Base-by-base conservation (phyloP, 1,140 invertebrate species). In the Drosophila insularis region DNA sequence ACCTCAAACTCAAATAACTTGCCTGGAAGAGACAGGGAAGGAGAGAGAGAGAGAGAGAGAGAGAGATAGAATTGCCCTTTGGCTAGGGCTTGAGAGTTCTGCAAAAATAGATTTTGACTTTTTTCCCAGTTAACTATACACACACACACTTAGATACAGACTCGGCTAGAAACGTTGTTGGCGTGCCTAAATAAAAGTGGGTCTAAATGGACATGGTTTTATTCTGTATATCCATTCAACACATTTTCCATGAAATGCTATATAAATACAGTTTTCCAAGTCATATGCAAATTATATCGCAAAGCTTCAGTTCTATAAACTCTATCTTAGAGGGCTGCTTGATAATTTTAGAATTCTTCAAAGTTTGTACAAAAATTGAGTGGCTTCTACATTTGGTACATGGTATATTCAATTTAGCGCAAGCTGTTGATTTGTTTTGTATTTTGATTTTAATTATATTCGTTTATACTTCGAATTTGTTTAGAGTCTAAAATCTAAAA, bases 281-380 rank as follows among this genome's bases (percentile, higher is more conserved):
- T 72, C 56, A 58, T 74, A 74, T 74, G 72, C 72, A 74, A 74
- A 74, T 74, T 74, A 7, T 43, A 74, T 63, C 74, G 63, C 54
- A 74, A 40, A 62, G 65, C 62, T 62, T 66, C 43, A 31, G 8
- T 37, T 11, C 35, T 37, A 37, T 37, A 1, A 2, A 37, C 35
- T 3, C 35, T 11, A 37, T 11, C 8, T 43, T n/a, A n/a, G 40
- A 5, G 40, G 40, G 40, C 4, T 14, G 40, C 7, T 43, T 43
- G 40, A 6, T 43, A 14, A 43, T 43, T 14, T n/a, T 5, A 1
- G 4, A 43, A 43, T 4, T 27, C 23, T 27, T 3, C 23, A 3
- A 23, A 0, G 2, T 3, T 3, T 23, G 2, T 23, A 3, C 1
- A 3, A 2, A 3, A 23, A 23, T 23, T 23, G 23, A 23, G 2